Evolutionary conservation across 37 sponge, comb jelly and placozoan genomes (phyloP).

Genomic region (Agelas oroides): DNA sequence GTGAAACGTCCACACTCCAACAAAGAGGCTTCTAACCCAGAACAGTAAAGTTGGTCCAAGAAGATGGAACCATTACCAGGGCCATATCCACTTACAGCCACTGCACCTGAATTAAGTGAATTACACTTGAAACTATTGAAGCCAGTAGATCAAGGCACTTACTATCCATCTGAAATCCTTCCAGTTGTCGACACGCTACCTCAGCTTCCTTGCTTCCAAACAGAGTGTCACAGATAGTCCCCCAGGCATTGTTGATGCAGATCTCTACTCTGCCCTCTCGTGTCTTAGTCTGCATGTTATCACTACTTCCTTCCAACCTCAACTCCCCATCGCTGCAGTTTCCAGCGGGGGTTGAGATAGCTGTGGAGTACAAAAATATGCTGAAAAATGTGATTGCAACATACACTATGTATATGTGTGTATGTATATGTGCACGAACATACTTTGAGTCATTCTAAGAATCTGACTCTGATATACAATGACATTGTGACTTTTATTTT

Average conservation of each 20-base stretch:
- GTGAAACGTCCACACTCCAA: constrained; percentile 8
- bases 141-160: background rate
- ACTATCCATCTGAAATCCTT: background rate
- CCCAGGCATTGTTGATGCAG: constrained; percentile 44
- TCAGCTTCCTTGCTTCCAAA: constrained; percentile 14
- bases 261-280: constrained; percentile 16
- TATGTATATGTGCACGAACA: too few relatives aligned
- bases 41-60: constrained; percentile 15
- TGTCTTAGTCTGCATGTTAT: background rate
- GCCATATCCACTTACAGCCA: too few relatives aligned
- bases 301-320: background rate
- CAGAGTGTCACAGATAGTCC: constrained; percentile 17
- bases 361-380: too few relatives aligned
- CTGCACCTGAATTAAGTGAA: too few relatives aligned
- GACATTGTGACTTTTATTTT: too few relatives aligned
- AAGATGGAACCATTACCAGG: constrained; percentile 37
- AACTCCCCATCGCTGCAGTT: constrained; percentile 12
- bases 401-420: too few relatives aligned
- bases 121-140: background rate
- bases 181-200: constrained; percentile 21
- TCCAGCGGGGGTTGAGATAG: background rate
- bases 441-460: too few relatives aligned
- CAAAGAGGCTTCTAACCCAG: constrained; percentile 17
- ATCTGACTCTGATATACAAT: too few relatives aligned
- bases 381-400: too few relatives aligned